Evolutionary conservation across 2,797 vertebrate genomes (phyloP).

Genomic region (Lophius americanus): DNA sequence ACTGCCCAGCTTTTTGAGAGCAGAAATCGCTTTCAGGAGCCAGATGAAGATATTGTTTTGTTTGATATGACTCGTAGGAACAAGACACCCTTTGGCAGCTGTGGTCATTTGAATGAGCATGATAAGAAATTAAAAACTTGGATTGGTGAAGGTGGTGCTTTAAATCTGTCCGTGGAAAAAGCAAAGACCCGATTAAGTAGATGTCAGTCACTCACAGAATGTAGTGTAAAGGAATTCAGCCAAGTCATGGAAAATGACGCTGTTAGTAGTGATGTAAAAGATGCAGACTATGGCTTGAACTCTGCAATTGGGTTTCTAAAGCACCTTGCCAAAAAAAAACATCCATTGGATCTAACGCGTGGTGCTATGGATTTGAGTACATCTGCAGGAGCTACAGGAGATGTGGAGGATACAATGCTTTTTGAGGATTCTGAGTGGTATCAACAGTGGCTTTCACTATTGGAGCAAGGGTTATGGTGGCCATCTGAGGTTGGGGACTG

Average conservation of each 20-base stretch:
- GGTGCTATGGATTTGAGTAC: slow-evolving; percentile 85
- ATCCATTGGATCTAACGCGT: slow-evolving; percentile 86
- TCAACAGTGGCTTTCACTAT: slow-evolving; percentile 90
- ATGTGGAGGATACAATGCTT: slow-evolving; percentile 75
- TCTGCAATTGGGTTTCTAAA: slow-evolving; percentile 80
- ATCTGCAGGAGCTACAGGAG: slow-evolving; percentile 73
- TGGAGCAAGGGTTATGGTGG: slow-evolving; percentile 96
- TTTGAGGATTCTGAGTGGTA: slow-evolving; percentile 87
- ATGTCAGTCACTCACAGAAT: slow-evolving; percentile 78
- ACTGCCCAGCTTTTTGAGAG: slow-evolving; percentile 59
- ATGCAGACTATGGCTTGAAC: slow-evolving; percentile 75
- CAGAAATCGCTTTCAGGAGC: slow-evolving; percentile 68
- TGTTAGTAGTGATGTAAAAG: slow-evolving; percentile 54
- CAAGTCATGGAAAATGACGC: slow-evolving; percentile 65
- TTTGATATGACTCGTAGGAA: slow-evolving; percentile 83
- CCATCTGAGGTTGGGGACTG: slow-evolving; percentile 91
- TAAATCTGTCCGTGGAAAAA: slow-evolving; percentile 88
- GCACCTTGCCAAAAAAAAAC: slow-evolving; percentile 81
- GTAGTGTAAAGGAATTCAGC: slow-evolving; percentile 63
- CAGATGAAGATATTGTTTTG: slow-evolving; percentile 75
- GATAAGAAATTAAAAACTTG: slow-evolving; percentile 68
- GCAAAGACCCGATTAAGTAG: slow-evolving; percentile 74
- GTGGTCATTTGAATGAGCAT: slow-evolving; percentile 71
- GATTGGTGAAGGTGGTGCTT: slow-evolving; percentile 71
- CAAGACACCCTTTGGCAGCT: slow-evolving; percentile 75